Conservation (phyloP, 2,113 vertebrate species). For the Odontesthes bonariensis region DNA sequence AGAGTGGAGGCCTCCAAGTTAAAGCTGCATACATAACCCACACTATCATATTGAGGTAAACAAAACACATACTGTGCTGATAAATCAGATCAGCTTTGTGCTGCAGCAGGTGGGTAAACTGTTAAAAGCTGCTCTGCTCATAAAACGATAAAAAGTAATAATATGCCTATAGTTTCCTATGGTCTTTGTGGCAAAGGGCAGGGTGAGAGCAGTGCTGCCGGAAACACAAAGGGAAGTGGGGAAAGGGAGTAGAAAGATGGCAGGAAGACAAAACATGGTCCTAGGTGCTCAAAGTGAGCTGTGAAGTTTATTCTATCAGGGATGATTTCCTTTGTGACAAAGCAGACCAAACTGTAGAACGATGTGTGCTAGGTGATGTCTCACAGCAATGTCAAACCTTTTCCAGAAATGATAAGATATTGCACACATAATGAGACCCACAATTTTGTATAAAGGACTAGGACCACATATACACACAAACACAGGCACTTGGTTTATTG, state of each 20-base stretch:
- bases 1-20: constrained; percentile 43
- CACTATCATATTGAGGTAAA: constrained; percentile 65
- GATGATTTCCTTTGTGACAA: constrained; percentile 13
- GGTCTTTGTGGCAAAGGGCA: constrained; percentile 12
- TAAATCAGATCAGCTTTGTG: constrained; percentile 35
- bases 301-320: constrained; percentile 27
- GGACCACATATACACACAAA: constrained; percentile 6
- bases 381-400: not conserved
- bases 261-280: constrained; percentile 25
- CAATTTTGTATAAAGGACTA: not conserved
- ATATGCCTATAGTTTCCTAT: constrained; percentile 8
- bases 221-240: constrained; percentile 23
- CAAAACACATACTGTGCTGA: constrained; percentile 42
- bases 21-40: constrained; percentile 57
- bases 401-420: not conserved
- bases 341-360: constrained; percentile 8
- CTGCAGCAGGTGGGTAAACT: constrained; percentile 52
- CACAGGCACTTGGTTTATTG: constrained; percentile 28
- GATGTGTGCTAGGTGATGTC: constrained; percentile 12
- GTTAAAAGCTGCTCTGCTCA: constrained; percentile 36
- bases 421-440: constrained; percentile 44
- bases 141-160: constrained; percentile 23
- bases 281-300: constrained; percentile 22
- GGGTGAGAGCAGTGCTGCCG: constrained; percentile 21
- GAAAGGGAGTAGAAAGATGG: constrained; percentile 9